phyloP scores from a whole-genome alignment of 1,140 invertebrate species.

The Elymnias hypermnestra region DNA sequence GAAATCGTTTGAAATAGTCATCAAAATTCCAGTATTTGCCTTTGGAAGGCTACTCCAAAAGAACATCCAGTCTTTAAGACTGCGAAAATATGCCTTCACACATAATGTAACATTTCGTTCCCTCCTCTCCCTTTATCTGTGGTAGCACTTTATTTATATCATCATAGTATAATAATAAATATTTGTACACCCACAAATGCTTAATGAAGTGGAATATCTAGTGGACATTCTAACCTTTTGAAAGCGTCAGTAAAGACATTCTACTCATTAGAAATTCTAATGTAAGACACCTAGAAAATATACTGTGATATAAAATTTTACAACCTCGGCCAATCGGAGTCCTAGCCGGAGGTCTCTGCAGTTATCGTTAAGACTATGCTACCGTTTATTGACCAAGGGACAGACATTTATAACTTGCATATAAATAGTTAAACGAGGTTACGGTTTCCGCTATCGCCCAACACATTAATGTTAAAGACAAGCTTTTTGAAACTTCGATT shows the following conservation, averaged over 20 bases:
- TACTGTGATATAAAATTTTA: conserved; percentile 3
- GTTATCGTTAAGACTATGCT: conserved; percentile 4
- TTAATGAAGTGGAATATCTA: background rate
- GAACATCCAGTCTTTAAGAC: too few relatives aligned
- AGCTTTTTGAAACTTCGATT: too few relatives aligned
- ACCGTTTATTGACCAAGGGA: background rate
- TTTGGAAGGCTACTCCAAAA: too few relatives aligned
- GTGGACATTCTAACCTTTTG: background rate
- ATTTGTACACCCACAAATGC: too few relatives aligned
- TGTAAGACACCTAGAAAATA: conserved; percentile 7
- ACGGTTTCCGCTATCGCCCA: conserved; percentile 1
- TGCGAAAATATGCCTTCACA: too few relatives aligned
- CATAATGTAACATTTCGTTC: too few relatives aligned
- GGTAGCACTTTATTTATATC: too few relatives aligned
- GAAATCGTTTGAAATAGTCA: too few relatives aligned
- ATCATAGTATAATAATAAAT: too few relatives aligned
- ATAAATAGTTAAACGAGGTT: background rate
- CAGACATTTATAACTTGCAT: background rate
- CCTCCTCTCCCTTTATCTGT: too few relatives aligned
- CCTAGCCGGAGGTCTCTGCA: conserved; percentile 3
- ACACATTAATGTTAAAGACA: too few relatives aligned
- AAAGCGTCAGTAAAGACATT: background rate
- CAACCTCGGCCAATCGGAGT: conserved; percentile 3
- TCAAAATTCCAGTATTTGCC: too few relatives aligned
- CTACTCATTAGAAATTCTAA: conserved; percentile 6